Percentiles rank a stretch among this genome's conserved stretches.
Evolutionary conservation across 2,113 vertebrate genomes (phyloP).

Genomic region (Vidua chalybeata): DNA sequence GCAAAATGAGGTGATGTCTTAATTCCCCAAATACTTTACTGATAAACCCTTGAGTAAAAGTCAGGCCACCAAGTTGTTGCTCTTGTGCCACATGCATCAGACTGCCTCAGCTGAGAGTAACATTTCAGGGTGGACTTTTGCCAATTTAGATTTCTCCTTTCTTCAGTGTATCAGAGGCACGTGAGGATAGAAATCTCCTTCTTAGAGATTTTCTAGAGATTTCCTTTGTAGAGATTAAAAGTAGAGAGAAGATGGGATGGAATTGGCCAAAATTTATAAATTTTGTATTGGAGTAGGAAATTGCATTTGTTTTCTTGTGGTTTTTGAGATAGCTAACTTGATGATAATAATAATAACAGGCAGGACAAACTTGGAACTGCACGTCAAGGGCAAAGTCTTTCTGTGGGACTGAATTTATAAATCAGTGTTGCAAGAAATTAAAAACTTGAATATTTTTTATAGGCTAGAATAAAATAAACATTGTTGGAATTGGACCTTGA

Average conservation of each 20-base stretch:
- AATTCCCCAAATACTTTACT: not conserved
- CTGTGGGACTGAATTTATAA: not conserved
- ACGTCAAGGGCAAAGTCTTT: not conserved
- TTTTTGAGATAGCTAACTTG: not conserved
- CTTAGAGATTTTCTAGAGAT: too few relatives aligned
- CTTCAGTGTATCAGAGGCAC: not conserved
- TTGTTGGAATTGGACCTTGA: not conserved
- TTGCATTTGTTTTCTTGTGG: not conserved
- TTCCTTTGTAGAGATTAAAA: not conserved
- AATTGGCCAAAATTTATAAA: too few relatives aligned
- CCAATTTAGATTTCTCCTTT: not conserved
- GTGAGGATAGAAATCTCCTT: not conserved
- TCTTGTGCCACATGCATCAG: accelerated
- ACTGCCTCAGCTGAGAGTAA: not conserved
- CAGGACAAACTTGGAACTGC: not conserved
- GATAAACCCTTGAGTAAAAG: not conserved
- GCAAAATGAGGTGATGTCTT: not conserved
- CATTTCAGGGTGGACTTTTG: not conserved
- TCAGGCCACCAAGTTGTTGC: not conserved
- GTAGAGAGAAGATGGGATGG: not conserved
- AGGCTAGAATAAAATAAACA: not conserved
- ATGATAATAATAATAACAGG: not conserved
- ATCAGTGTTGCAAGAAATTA: not conserved
- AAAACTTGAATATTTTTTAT: not conserved
- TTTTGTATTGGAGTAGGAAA: not conserved